Base-by-base conservation (phyloP, 2,888 invertebrate genomes). In the Azorinus chamasolen region DNA sequence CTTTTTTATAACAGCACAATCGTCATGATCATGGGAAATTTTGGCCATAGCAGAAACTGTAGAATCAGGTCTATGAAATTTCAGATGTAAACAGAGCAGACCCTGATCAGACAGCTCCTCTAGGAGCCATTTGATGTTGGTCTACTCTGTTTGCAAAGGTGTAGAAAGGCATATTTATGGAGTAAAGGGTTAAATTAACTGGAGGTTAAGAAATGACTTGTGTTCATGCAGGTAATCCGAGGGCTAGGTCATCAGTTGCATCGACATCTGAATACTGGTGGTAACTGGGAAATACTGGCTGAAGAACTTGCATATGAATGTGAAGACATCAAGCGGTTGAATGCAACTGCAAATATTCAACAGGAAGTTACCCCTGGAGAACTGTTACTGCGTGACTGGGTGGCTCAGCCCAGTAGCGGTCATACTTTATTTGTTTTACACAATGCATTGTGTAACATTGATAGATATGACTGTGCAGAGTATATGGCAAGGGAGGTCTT, bases 201-300 rank as follows among this genome's bases (percentile, higher is more conserved):
- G n/a, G n/a, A n/a, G n/a, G n/a, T n/a, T n/a, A n/a, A n/a, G n/a
- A n/a, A n/a, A n/a, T n/a, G n/a, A n/a, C n/a, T n/a, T n/a, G n/a
- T n/a, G n/a, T n/a, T n/a, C n/a, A n/a, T n/a, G n/a, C 10, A 32
- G 32, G 32, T 32, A 4, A 32, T 32, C 10, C 32, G 32, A 32
- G 32, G 10, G 4, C 32, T 77, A n/a, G 72, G 77, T 20, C 51
- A 59, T 12, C 57, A 57, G 59, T 58, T 77, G 10, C 72, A 72
- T 41, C 41, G 45, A 12, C 54, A 46, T 14, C 53, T 54, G 20
- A 51, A 68, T n/a, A 58, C 25, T 46, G 63, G 58, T 46, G 77
- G 71, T 14, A 68, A 72, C 64, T 77, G 77, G 77, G 77, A 77
- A 32, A 72, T 59, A 18, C 48, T 77, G 20, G 77, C 72, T 12